Evolutionary conservation across 2,797 vertebrate genomes (phyloP).

Genomic region (Gadopsis bispinosus): DNA sequence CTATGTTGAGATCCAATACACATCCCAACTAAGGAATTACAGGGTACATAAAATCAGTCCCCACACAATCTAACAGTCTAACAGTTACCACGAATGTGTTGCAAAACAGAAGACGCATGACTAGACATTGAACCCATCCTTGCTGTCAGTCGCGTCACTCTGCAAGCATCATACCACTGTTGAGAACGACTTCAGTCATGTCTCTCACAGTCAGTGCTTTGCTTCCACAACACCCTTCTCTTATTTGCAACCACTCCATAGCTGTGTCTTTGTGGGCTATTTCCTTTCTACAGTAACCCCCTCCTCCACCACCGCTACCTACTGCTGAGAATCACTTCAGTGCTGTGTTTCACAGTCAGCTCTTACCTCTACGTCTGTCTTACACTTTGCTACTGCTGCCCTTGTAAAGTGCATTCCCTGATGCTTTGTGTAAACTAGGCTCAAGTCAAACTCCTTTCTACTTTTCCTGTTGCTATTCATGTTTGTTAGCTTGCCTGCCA

Average conservation of each 20-base stretch:
- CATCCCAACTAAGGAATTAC: not conserved
- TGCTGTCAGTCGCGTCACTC: slow-evolving; percentile 53
- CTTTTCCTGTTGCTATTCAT: slow-evolving; percentile 22
- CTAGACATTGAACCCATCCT: slow-evolving; percentile 39
- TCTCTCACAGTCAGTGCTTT: slow-evolving; percentile 48
- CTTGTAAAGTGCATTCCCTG: slow-evolving; percentile 33
- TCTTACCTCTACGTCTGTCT: slow-evolving; percentile 42
- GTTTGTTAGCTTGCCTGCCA: slow-evolving; percentile 7
- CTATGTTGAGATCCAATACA: not conserved
- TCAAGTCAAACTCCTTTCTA: slow-evolving; percentile 10
- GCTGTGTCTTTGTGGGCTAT: slow-evolving; percentile 46
- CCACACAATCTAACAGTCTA: slow-evolving; percentile 8
- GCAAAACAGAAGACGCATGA: slow-evolving; percentile 45
- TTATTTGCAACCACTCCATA: slow-evolving; percentile 38
- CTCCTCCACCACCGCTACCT: slow-evolving; percentile 12
- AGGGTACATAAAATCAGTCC: slow-evolving; percentile 10
- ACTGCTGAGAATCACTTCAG: slow-evolving; percentile 64
- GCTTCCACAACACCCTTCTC: slow-evolving; percentile 42
- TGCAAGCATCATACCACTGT: slow-evolving; percentile 24
- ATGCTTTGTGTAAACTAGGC: slow-evolving; percentile 32
- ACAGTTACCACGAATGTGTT: slow-evolving; percentile 31
- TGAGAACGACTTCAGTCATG: slow-evolving; percentile 58
- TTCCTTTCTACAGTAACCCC: slow-evolving; percentile 39
- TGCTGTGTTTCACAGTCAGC: slow-evolving; percentile 47
- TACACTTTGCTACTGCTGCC: slow-evolving; percentile 42